Conservation (phyloP, 2,113 vertebrate genomes). For the Notothenia rossii region DNA sequence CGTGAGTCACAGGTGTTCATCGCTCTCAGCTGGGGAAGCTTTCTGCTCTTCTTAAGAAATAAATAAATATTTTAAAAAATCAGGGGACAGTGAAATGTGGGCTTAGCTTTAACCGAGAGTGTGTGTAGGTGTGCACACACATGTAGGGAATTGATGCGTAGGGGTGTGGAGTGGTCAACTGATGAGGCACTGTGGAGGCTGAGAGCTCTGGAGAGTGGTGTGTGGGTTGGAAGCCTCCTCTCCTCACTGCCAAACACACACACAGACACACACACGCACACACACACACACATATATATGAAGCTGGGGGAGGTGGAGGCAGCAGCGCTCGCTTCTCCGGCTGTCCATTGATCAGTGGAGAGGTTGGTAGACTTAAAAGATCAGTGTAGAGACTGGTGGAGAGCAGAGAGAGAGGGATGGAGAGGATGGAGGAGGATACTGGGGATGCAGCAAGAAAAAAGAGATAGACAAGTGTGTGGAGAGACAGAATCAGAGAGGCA, state of each 20-base stretch:
- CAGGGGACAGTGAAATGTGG: constrained; percentile 62
- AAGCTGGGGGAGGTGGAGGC: constrained; percentile 74
- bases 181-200: constrained; percentile 81
- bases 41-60: constrained; percentile 46
- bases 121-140: constrained; percentile 47
- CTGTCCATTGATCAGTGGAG: constrained; percentile 78
- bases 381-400: constrained; percentile 64
- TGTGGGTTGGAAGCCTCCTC: constrained; percentile 81
- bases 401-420: constrained; percentile 60
- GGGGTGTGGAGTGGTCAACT: constrained; percentile 82
- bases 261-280: constrained; percentile 51
- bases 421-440: constrained; percentile 39
- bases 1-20: constrained; percentile 67
- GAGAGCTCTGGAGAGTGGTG: constrained; percentile 82
- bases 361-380: constrained; percentile 77
- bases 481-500: constrained; percentile 47
- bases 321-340: constrained; percentile 68
- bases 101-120: constrained; percentile 53
- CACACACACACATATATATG: constrained; percentile 43
- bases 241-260: constrained; percentile 54
- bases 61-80: neutral
- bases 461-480: constrained; percentile 19
- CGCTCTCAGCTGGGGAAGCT: constrained; percentile 34
- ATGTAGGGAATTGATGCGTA: constrained; percentile 72
- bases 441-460: constrained; percentile 8